Base-by-base conservation (phyloP, 2,888 invertebrate genomes). In the Crematogaster levior region DNA sequence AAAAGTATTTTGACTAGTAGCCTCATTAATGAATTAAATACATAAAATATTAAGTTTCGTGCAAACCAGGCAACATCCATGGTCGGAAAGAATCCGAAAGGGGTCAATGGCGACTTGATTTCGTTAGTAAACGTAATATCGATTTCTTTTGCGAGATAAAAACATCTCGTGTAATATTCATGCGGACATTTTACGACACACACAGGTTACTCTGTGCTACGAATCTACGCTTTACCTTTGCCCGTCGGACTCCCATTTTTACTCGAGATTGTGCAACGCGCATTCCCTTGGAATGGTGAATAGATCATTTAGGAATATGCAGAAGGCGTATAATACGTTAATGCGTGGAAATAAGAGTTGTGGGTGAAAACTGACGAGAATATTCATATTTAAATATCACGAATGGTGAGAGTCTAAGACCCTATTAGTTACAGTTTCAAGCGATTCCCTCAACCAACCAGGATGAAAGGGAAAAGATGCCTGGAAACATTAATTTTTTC, bases 101-200 rank as follows among this genome's bases (percentile, higher is more conserved):
- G 18, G 77, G 72, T 79, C 77, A 79, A 79, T 70, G 77, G 56
- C 72, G 34, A 79, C 34, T 43, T 24, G 77, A 77, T 77, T 79
- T 70, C 73, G 34, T 58, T 79, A 46, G 24, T 79, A 77, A 75
- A 65, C 12, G 30, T 56, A 79, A 79, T 70, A 70, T 27, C 30
- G 77, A 56, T 77, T 79, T 79, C 77, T 79, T 21, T 34, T 12
- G 56, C 43, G 43, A 70, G 40, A 48, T 7, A 43, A 75, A 56
- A 70, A 56, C 72, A 43, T 70, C 3, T 79, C n/a, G 12, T 70
- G n/a, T 56, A 46, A 58, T 34, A 43, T 43, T 68, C 30, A 21
- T 3, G 3, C 21, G 53, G 37, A 34, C 21, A 27, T 79, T 79
- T 79, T 77, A 79, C 56, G 56, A 79, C 21, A 2, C 21, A 2